Percentiles rank a stretch among this genome's conserved stretches.
Evolutionary conservation across 1,140 invertebrate species (phyloP).

Genomic region (Acarapis woodi): DNA sequence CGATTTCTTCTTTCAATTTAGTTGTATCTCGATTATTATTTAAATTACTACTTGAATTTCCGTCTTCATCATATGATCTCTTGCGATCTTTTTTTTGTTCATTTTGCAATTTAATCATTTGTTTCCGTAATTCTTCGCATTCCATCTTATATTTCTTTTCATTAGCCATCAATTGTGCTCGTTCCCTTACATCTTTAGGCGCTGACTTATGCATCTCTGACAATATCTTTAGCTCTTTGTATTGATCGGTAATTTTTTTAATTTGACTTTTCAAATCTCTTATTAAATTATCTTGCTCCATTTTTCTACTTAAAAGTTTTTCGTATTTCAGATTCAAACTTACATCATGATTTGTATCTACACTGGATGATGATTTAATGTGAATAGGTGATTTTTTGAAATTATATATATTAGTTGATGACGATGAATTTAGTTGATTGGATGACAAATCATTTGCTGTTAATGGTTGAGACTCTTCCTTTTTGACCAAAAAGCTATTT

Average conservation of each 20-base stretch:
- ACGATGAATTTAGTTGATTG: too few species aligned
- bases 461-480: too few species aligned
- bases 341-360: too few species aligned
- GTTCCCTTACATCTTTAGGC: conserved; percentile 58
- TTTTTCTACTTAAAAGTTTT: not conserved
- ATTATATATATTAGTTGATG: too few species aligned
- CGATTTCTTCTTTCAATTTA: conserved; percentile 56
- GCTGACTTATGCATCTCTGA: conserved; percentile 91
- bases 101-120: conserved; percentile 13
- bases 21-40: conserved; percentile 66
- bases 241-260: conserved; percentile 47
- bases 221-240: conserved; percentile 45
- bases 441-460: too few species aligned
- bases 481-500: too few species aligned
- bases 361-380: too few species aligned
- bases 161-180: conserved; percentile 43
- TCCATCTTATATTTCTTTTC: conserved; percentile 68
- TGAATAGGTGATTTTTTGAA: too few species aligned
- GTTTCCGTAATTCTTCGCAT: conserved; percentile 46
- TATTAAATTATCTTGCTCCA: conserved; percentile 20
- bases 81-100: conserved; percentile 57
- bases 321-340: too few species aligned
- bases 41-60: too few species aligned
- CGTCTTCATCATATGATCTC: conserved; percentile 78
- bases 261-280: conserved; percentile 64